phyloP scores from a whole-genome alignment of 2,797 vertebrate species.

The Darevskia nairensis region DNA sequence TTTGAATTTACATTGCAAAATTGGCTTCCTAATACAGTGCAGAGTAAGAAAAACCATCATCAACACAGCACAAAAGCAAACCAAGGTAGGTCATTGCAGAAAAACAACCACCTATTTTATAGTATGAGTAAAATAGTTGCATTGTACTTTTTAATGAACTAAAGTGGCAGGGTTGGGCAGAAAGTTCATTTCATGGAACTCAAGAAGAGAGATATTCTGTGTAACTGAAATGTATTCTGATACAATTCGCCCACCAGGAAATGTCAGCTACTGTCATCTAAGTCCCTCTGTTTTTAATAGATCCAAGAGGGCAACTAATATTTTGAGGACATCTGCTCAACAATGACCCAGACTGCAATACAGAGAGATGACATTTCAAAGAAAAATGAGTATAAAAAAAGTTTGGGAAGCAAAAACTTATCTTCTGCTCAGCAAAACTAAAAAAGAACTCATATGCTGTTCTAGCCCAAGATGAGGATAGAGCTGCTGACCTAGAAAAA shows the following conservation, averaged over 20 bases:
- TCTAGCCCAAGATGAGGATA: neutral
- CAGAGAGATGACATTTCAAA: neutral
- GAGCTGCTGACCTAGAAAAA: neutral
- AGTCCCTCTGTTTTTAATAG: neutral
- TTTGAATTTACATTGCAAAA: neutral
- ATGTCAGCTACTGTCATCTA: too few species aligned
- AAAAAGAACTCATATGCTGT: neutral
- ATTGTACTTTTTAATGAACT: neutral
- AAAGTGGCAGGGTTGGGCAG: neutral
- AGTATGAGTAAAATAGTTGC: neutral
- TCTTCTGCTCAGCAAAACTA: neutral
- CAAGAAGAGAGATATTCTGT: neutral
- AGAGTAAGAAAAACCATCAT: neutral
- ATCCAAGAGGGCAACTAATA: neutral
- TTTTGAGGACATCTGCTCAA: neutral
- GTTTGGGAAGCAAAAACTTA: neutral
- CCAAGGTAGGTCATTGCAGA: neutral
- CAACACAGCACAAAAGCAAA: neutral
- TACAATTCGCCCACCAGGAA: neutral
- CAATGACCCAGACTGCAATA: neutral
- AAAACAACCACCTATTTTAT: neutral
- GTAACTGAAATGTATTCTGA: neutral
- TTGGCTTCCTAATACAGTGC: neutral
- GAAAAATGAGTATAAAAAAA: neutral
- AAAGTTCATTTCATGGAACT: neutral